Evolutionary conservation across 2,113 vertebrate genomes (phyloP).

Genomic region (Gymnarchus niloticus): DNA sequence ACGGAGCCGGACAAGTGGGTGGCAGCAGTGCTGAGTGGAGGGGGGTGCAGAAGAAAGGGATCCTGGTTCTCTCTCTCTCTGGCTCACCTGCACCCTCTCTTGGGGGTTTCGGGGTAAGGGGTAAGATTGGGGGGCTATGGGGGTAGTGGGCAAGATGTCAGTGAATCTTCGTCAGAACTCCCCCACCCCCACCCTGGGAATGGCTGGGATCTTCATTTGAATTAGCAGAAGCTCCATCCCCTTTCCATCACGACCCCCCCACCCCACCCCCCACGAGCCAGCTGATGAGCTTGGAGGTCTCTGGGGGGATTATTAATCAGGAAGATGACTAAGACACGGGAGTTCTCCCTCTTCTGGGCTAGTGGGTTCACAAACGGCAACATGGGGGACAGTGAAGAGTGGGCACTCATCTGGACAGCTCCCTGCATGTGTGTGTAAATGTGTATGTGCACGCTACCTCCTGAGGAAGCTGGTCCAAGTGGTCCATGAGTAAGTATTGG

Average conservation of each 20-base stretch:
- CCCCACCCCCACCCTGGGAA: not conserved
- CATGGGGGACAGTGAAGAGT: not conserved
- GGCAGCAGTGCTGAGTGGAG: not conserved
- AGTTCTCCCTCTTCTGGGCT: conserved; percentile 34
- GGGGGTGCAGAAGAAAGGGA: not conserved
- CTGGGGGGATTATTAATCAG: conserved; percentile 49
- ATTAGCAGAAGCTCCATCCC: not conserved
- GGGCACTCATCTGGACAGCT: not conserved
- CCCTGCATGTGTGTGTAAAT: not conserved
- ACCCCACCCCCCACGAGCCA: conserved; percentile 22
- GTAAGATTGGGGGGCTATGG: not conserved
- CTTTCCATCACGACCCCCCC: not conserved
- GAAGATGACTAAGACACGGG: conserved; percentile 30
- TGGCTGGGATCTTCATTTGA: not conserved
- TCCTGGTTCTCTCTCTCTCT: not conserved
- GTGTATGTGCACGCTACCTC: too few species aligned
- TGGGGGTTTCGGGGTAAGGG: not conserved
- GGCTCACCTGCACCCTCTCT: too few species aligned
- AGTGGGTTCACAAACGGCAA: conserved; percentile 26
- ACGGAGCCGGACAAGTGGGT: not conserved
- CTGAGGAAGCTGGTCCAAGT: too few species aligned
- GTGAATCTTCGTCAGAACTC: not conserved
- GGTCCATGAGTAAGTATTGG: not conserved
- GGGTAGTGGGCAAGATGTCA: not conserved
- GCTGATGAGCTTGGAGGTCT: conserved; percentile 45